Evolutionary conservation across 2,113 vertebrate species (phyloP), one percentile per base, ranked within the genome.

Genomic region (Recurvirostra avosetta): DNA sequence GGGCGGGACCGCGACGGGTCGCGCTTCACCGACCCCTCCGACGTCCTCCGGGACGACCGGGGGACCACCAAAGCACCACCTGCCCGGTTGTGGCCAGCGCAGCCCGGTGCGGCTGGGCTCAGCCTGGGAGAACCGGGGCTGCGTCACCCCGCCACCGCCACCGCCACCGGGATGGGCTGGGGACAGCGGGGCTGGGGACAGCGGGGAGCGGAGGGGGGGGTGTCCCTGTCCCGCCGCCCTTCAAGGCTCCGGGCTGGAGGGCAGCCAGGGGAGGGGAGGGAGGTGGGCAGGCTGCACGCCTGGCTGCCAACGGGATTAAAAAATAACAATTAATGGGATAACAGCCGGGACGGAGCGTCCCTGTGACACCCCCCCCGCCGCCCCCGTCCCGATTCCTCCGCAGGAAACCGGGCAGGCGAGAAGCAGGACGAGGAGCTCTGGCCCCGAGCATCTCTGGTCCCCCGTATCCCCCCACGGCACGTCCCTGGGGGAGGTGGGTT

Each of bases 291-390:
- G 71, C 73, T 92, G 90, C 92, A 77, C 32, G 84, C 90, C 41
- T 77, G 92, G 47, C 90, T 93, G 95, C 63, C 8, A 73, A 29
- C 6, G 15, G 71, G 88, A 68, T 95, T 92, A 84, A 95, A 95
- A 84, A 93, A 91, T 81, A 96, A 97, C 91, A 90, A 92, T 90
- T 79, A 88, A 90, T 92, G 83, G 63, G 66, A 88, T 93, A 93
- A 5, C 56, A 68, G 71, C 58, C 18, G 67, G 94, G 45, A 92
- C 91, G 1, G 66, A 43, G 71, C 2, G 94, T 96, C 86, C 92
- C 56, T 3, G 75, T 18, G 58, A 40, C 40, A 8, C 40, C 40
- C 40, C 40, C 40, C 40, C 40, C 40, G 40, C 11, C 40, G n/a
- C 40, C 66, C 25, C 27, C 30, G 53, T 36, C 27, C 82, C 6